Conservation (phyloP, 1,140 invertebrate species). For the Doryteuthis pealeii region DNA sequence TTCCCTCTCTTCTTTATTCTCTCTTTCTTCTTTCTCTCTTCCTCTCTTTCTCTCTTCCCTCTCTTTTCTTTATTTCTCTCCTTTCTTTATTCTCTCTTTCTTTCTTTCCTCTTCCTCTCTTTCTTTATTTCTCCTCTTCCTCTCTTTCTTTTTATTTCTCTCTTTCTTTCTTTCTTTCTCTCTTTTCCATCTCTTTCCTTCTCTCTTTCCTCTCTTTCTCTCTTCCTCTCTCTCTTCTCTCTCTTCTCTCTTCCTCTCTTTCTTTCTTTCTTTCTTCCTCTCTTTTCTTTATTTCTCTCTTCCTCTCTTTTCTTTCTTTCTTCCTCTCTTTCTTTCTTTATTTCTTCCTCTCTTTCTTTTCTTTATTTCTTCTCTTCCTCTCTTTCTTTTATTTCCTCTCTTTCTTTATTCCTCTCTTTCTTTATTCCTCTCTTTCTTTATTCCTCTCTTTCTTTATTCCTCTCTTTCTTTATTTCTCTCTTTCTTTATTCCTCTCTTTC, state of each 20-base stretch:
- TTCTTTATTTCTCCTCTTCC: background rate
- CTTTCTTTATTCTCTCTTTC: background rate
- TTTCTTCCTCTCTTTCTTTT: too few relatives aligned
- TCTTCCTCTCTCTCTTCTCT: background rate
- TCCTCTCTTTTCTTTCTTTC: background rate
- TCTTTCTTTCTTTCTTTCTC: background rate
- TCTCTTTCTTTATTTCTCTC: too few relatives aligned
- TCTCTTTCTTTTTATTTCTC: background rate
- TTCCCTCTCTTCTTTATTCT: background rate
- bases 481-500: too few relatives aligned
- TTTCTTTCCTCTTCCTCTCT: background rate
- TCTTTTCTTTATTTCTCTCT: background rate
- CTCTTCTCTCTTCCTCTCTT: background rate
- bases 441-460: too few relatives aligned
- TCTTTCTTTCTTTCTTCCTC: background rate
- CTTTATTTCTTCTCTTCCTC: too few relatives aligned
- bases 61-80: background rate
- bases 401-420: too few relatives aligned
- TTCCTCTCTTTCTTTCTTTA: background rate
- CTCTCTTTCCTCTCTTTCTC: background rate
- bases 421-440: too few relatives aligned
- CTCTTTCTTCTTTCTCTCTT: background rate
- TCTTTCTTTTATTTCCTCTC: too few relatives aligned
- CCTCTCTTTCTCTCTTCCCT: background rate
- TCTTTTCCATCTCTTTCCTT: background rate